A percentile compares a stretch with the other conserved stretches of the same genome.
phyloP scores from a whole-genome alignment of 2,888 invertebrate genomes.

The Halocaridina rubra region DNA sequence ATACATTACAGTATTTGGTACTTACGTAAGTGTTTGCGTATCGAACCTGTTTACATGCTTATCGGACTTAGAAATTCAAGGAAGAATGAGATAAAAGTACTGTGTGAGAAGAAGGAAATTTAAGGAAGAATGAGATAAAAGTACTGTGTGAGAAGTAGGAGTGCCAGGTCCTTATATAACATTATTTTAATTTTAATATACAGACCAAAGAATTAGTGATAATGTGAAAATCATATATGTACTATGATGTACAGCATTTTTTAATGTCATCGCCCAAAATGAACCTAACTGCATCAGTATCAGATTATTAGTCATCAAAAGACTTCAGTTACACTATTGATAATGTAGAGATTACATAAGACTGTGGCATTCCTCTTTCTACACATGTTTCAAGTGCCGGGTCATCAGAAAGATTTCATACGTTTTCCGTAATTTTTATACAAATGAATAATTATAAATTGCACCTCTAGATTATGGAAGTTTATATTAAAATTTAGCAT shows the following conservation, averaged over 20 bases:
- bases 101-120: constrained; percentile 10
- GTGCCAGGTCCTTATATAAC: background rate
- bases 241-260: too few relatives aligned
- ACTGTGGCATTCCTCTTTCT: constrained; percentile 10
- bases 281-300: too few relatives aligned
- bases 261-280: too few relatives aligned
- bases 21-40: background rate
- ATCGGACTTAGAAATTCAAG: background rate
- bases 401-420: background rate
- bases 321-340: too few relatives aligned
- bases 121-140: background rate
- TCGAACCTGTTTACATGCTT: constrained; percentile 7
- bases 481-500: too few relatives aligned
- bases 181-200: background rate
- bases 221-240: too few relatives aligned
- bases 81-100: background rate
- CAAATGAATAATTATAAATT: too few relatives aligned
- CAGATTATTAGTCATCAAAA: too few relatives aligned
- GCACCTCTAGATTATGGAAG: too few relatives aligned
- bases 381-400: background rate
- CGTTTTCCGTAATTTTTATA: too few relatives aligned
- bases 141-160: constrained; percentile 1
- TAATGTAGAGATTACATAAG: too few relatives aligned
- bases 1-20: too few relatives aligned
- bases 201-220: constrained; percentile 30